phyloP scores from a whole-genome alignment of 2,888 invertebrate genomes.

The Malthinus flaveolus region DNA sequence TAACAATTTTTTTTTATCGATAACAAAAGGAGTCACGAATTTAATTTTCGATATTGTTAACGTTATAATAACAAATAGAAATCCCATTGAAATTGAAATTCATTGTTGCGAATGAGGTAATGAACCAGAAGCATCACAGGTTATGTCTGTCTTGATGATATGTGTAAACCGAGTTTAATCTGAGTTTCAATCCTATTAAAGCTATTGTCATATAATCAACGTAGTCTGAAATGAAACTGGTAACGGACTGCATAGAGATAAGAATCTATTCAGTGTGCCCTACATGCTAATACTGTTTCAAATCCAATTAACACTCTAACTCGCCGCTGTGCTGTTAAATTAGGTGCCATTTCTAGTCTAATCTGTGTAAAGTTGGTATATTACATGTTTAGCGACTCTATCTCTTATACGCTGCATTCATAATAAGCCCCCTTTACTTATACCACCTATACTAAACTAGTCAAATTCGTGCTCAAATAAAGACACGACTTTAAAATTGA shows the following conservation, averaged over 20 bases:
- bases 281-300: conserved; percentile 33
- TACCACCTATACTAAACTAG: neutral
- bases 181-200: conserved; percentile 29
- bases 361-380: conserved; percentile 29
- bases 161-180: conserved; percentile 25
- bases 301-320: conserved; percentile 35
- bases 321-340: conserved; percentile 35
- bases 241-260: conserved; percentile 32
- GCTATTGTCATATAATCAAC: conserved; percentile 31
- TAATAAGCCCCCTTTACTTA: conserved; percentile 15
- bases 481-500: conserved; percentile 11
- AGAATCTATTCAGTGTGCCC: conserved; percentile 31
- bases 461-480: conserved; percentile 15
- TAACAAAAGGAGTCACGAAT: too few species aligned
- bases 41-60: too few species aligned
- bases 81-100: neutral
- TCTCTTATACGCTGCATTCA: conserved; percentile 16
- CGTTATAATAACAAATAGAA: too few species aligned
- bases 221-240: conserved; percentile 26
- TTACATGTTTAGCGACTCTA: conserved; percentile 22
- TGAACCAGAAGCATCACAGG: conserved; percentile 7
- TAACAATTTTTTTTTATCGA: neutral
- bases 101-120: conserved; percentile 8
- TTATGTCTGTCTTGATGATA: conserved; percentile 12
- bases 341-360: conserved; percentile 40